These are phyloP conservation scores for Palloptera scutellata DNA, from an alignment of 2,888 invertebrate genomes.

Conservation along the genomic window DNA sequence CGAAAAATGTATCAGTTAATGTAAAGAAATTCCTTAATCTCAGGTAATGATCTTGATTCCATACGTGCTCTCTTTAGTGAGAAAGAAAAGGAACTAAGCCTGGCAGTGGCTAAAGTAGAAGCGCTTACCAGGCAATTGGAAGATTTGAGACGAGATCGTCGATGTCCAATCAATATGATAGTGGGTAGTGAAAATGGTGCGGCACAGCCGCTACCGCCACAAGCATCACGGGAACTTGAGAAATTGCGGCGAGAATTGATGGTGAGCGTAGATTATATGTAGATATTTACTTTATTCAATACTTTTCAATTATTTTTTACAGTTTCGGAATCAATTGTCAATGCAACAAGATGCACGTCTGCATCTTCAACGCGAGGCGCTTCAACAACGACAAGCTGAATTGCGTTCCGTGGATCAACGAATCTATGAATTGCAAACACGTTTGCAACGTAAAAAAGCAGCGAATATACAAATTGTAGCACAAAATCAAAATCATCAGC, in stretches of 20 bases:
- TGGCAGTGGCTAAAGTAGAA: slow-evolving; percentile 98
- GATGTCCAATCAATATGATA: slow-evolving; percentile 66
- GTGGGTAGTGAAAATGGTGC: slow-evolving; percentile 48
- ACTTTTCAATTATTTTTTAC: slow-evolving; percentile 40
- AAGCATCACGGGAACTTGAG: slow-evolving; percentile 88
- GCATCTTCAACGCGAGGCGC: slow-evolving; percentile 85
- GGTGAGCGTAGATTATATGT: slow-evolving; percentile 69
- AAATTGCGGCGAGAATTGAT: slow-evolving; percentile 90
- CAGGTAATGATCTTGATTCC: slow-evolving; percentile 94
- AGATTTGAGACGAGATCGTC: slow-evolving; percentile 79
- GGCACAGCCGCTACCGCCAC: slow-evolving; percentile 69
- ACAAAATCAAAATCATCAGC: slow-evolving; percentile 67
- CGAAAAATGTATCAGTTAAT: too few relatives aligned
- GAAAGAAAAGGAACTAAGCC: slow-evolving; percentile 94
- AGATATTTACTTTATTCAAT: neutral
- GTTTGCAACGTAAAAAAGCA: slow-evolving; percentile 86
- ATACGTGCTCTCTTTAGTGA: slow-evolving; percentile 96
- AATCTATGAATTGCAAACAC: slow-evolving; percentile 91
- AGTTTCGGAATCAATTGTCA: slow-evolving; percentile 96
- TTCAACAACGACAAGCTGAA: slow-evolving; percentile 90
- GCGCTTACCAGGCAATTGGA: slow-evolving; percentile 94
- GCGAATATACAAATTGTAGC: slow-evolving; percentile 71
- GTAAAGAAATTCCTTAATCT: too few relatives aligned
- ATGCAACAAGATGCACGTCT: slow-evolving; percentile 93
- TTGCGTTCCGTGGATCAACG: slow-evolving; percentile 90